Base-by-base conservation (phyloP, 2,888 invertebrate species). In the Choristoneura rosaceana region DNA sequence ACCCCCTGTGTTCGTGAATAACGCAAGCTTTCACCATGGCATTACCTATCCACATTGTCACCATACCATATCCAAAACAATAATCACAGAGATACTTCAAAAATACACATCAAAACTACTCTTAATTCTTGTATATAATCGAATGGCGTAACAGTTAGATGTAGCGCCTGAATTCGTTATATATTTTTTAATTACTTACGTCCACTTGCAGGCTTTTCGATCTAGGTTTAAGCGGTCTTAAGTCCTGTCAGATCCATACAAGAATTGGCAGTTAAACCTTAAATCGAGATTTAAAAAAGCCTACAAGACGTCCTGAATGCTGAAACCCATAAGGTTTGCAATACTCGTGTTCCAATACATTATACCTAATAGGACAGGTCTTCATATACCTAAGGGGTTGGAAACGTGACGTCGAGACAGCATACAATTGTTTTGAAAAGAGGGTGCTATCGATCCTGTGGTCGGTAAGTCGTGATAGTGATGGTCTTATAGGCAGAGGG, bases 1-100 rank as follows among this genome's bases (percentile, higher is more conserved):
- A 74, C 12, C 43, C 70, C 69, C 70, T 69, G 74, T 76, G 69
- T 70, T 76, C 73, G 78, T 77, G 74, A 74, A 71, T 77, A 74
- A 76, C 67, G 70, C 74, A 58, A 60, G 74, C 74, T 75, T 25
- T 77, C 64, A 59, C 50, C 73, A 62, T 64, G n/a, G 41, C 68
- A 74, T 73, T 63, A 66, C 69, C 70, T 52, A 60, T n/a, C 62
- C 62, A 68, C 71, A 68, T 71, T 69, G 58, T 73, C 55, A 52
- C 69, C 45, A 67, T 38, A 60, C 61, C 61, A 63, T 63, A 55
- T 74, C 62, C 73, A 66, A 71, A 45, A 9, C 15, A 7, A 17
- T 7, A 9, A 34, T 33, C 59, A 59, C 33, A 59, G n/a, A 52
- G 52, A 52, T 17, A 52, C 43, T 33, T 52, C 50, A 50, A 50